Evolutionary conservation across 2,888 invertebrate genomes (phyloP), one percentile per base, ranked within the genome.

Genomic region (Drosophila putrida): DNA sequence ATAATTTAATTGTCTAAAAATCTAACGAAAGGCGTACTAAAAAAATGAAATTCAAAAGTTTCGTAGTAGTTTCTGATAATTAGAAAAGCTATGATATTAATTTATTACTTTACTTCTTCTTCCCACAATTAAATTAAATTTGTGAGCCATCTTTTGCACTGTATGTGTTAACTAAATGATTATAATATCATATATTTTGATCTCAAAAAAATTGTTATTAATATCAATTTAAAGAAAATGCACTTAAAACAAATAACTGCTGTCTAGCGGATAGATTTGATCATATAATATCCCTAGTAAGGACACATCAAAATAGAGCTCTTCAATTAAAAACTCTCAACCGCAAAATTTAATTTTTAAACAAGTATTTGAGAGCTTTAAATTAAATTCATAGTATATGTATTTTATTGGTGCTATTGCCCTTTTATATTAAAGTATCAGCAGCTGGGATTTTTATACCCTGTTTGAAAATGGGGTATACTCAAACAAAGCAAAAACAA

Each of bases 401-500:
- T 4, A n/a, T 31, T 47, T 47, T 5, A 15, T 15, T 31, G 28
- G 28, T 46, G 31, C 28, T 47, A 9, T 15, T 47, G 9, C 6
- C 31, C 0, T 6, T 28, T 15, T 13, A 28, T 31, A 15, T 5
- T 49, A 35, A 20, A 6, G 11, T 35, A 20, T 20, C 2, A 11
- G 8, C 20, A 35, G 49, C 15, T 20, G 20, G 33, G 11, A 20
- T 49, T 33, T 8, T 4, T 35, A 33, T 35, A 35, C 35, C 35
- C 20, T 11, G 31, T 31, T 46, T 46, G 3, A 46, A 46, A 46
- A 46, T 13, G 13, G 41, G 20, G 43, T 44, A 44, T 44, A n/a
- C 11, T 11, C 11, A 44, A 44, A 6, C 27, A 20, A 3, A 20
- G 20, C 2, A 20, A 20, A 20, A 20, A 20, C 20, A 20, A 20